Evolutionary conservation across 2,797 vertebrate species (phyloP), one percentile per base, ranked within the genome.

Genomic region (Tinamus major): DNA sequence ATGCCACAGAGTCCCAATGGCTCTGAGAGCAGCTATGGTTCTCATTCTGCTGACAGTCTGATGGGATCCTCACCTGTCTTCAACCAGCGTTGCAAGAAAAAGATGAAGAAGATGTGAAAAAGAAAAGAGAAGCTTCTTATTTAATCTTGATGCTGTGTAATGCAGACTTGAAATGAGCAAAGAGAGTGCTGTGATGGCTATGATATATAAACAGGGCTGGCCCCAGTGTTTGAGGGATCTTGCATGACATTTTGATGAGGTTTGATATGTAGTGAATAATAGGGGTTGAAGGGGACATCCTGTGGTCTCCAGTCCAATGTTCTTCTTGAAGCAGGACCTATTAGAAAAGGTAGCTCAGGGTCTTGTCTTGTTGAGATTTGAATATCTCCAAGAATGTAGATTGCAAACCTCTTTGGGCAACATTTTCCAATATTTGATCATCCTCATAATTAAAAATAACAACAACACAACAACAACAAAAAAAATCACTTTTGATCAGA

Each of bases 31-130:
- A 99, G 99, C 97, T 99, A 99, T 0, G 98, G 97, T 10, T 99
- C 99, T 18, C 99, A 99, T 94, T 99, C 99, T 9, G 98, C 99
- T 4, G 99, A 99, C 87, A 99, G 99, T 59, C 97, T 99, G 85
- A 99, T 99, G 97, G 98, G 98, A 55, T 97, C 98, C 12, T 99
- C 99, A 0, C 99, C 99, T 2, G 98, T 99, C 92, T 99, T 99
- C 96, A 99, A 98, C 96, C 99, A 99, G 94, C 98, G 98, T 83
- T 99, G 98, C 81, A 99, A 98, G 95, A 99, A 99, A 93, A 98
- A 98, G 79, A 97, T 98, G 87, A 99, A 98, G 97, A 99, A 99
- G 96, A 98, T 99, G 96, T 99, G 97, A 98, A 78, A 61, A 85
- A 18, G 55, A 46, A 44, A 29, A 53, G 62, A 10, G 10, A 56